Evolutionary conservation across 2,113 vertebrate genomes (phyloP), one percentile per base, ranked within the genome.

Genomic region (Pica pica): DNA sequence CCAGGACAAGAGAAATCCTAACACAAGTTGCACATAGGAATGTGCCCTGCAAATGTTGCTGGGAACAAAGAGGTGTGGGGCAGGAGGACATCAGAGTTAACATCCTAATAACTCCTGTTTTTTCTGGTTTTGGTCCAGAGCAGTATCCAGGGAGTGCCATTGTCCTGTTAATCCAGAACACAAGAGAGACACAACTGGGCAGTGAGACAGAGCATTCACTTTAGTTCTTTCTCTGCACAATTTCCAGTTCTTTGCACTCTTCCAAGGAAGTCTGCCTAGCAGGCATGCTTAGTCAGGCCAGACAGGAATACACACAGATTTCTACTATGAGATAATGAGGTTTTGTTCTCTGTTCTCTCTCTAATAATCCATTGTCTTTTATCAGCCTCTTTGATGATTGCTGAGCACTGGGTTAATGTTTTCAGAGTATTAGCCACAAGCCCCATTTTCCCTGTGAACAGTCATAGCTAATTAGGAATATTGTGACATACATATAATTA

Each of bases 381-480:
- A 69, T 88, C 64, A 70, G 63, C 24, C 63, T 77, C 75, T 96
- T 69, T 74, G 46, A 88, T 80, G 46, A 70, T 55, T 90, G 31
- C 60, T 94, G 79, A 92, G 63, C 18, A 27, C 31, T 88, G 63
- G 7, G 2, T 90, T 94, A 83, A 91, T 71, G 70, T 94, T 92
- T 92, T 93, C 95, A 86, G 86, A 94, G 71, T 69, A 69, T 74
- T 90, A 60, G 23, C 63, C 88, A 89, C 89, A 93, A 95, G 85
- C 5, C 22, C 41, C 61, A 87, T 64, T 67, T 56, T 78, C 47
- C 76, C 41, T 68, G n/a, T 70, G 90, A 83, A 52, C 64, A 94
- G 85, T 88, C 92, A 90, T 57, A 83, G 75, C 59, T 95, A 92
- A 94, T 93, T 83, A 83, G 49, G 42, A 20, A 33, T 73, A 74